Evolutionary conservation across 1,140 invertebrate genomes (phyloP), one percentile per base, ranked within the genome.

Genomic region (Platorchestia sp.): DNA sequence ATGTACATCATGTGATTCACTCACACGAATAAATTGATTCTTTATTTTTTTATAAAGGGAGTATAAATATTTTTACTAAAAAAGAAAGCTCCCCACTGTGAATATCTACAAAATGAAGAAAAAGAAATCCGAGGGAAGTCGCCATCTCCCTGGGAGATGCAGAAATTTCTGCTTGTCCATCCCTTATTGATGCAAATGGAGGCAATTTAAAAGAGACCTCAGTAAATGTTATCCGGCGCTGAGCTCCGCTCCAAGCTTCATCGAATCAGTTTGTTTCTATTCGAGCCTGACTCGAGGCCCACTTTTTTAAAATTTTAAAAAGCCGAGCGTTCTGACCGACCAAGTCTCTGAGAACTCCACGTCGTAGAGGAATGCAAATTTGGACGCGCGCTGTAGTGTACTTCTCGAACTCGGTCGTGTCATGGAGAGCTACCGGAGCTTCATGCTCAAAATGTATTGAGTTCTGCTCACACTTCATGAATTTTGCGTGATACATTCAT

Each of bases 241-340:
- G 59, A 75, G 10, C 59, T 27, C 27, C 1, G 59, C 27, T 75
- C 59, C 10, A 75, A 27, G 59, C 27, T 75, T 75, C 59, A 75
- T 75, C 59, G 59, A 75, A 75, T 75, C 59, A 75, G 59, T 36
- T 75, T 75, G 59, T 75, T 75, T 75, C 59, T 75, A 75, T 75
- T 75, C 59, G 59, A 75, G 59, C 27, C 36, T 75, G 59, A 36
- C 10, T 75, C 59, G 59, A 75, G 27, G 27, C 59, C 36, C 27
- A 36, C 1, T 36, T 75, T 75, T 75, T 75, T 75, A 75, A 75
- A 75, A 75, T 75, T 75, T 75, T 75, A 75, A 75, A 75, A 75
- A 75, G 59, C 59, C 59, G 7, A 36, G 59, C 27, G 59, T 27
- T 75, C 14, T 27, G 7, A 75, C 14, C 59, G 36, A 75, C 14